A percentile compares a stretch with the other conserved stretches of the same genome.
These are phyloP conservation scores for Rhagonycha lutea DNA, from an alignment of 2,888 invertebrate genomes.

Conservation along the genomic window DNA sequence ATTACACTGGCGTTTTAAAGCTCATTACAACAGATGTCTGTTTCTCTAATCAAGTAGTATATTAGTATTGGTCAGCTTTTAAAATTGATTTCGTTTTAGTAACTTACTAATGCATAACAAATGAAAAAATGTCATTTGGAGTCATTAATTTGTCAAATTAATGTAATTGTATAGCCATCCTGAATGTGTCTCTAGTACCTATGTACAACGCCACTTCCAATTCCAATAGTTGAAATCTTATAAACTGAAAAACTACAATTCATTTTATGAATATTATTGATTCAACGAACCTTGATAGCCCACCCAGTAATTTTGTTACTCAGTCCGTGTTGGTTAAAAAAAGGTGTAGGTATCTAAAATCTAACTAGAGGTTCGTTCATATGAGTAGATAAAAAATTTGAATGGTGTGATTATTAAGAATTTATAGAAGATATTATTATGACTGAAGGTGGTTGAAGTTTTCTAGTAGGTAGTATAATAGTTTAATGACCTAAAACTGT, in stretches of 20 bases:
- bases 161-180: not conserved
- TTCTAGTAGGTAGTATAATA: not conserved
- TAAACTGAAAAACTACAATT: not conserved
- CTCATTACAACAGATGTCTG: not conserved
- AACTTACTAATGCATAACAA: too few relatives aligned
- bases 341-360: not conserved
- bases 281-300: not conserved
- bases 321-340: not conserved
- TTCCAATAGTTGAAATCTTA: not conserved
- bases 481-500: constrained; percentile 3
- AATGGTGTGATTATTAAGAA: not conserved
- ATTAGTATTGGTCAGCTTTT: not conserved
- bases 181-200: not conserved
- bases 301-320: not conserved
- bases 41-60: not conserved
- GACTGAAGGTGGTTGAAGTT: not conserved
- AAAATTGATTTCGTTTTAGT: too few relatives aligned
- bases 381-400: not conserved
- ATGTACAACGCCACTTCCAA: not conserved
- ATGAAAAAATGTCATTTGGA: too few relatives aligned
- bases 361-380: not conserved
- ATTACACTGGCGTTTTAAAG: not conserved
- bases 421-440: not conserved
- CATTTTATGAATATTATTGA: not conserved
- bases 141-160: too few relatives aligned